Base-by-base conservation (phyloP, 2,888 invertebrate species). In the Celastrina argiolus region DNA sequence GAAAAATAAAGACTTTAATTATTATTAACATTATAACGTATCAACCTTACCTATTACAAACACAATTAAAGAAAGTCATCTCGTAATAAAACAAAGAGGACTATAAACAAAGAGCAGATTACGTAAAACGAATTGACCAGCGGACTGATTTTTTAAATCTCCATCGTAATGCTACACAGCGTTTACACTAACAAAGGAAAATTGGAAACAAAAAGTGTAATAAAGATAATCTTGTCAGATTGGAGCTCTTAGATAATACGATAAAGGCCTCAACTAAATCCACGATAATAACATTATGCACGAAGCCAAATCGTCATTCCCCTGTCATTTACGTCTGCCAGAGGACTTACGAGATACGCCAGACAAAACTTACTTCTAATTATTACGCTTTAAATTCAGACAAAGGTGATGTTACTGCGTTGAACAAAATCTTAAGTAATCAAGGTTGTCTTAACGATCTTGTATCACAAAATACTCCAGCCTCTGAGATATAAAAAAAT, bases 221-320 rank as follows among this genome's bases (percentile, higher is more conserved):
- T 61, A 61, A 61, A 61, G 61, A 61, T 61, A 61, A 61, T 61
- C 61, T 61, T 10, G 39, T 36, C 61, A 61, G 61, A 61, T 61
- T 39, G 61, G 61, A 39, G 61, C 39, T 61, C 12, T 61, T 61
- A 39, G 36, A 61, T 61, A 39, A 61, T 18, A 39, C 61, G 61
- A 61, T 61, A 61, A 61, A 26, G 34, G 61, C 39, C 61, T 61
- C 68, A 65, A 68, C 69, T 71, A 73, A 74, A 74, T 69, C 72
- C 72, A 68, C 65, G 69, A 72, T 73, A 74, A 74, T 76, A 71
- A 73, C 70, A 74, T 75, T 76, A 76, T 75, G 74, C 74, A 75
- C 71, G 59, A 75, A 75, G 72, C 70, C 72, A 76, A 77, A 78
- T 76, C 73, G 74, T 72, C 74, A 73, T 70, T 74, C 73, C 72